phyloP scores from a whole-genome alignment of 2,888 invertebrate species.

The Megastigmus dorsalis region DNA sequence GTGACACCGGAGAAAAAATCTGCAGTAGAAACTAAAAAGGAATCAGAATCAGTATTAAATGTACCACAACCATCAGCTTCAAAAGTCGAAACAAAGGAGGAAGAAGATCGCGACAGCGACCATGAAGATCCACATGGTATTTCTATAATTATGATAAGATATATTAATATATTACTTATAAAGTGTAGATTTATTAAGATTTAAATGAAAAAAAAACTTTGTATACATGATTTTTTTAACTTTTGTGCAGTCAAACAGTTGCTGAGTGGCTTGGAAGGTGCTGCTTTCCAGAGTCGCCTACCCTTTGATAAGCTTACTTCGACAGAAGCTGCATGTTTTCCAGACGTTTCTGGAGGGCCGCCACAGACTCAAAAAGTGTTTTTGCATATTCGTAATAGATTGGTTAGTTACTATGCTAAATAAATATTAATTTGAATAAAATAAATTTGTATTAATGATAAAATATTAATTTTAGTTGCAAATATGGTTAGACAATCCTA shows the following conservation, averaged over 20 bases:
- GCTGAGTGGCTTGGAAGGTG: constrained; percentile 86
- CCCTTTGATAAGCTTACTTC: constrained; percentile 96
- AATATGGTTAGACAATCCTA: constrained; percentile 97
- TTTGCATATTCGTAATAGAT: constrained; percentile 91
- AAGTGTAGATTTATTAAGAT: not conserved
- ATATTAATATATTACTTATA: not conserved
- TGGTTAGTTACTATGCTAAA: constrained; percentile 75
- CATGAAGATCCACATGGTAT: constrained; percentile 80
- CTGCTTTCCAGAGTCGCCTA: constrained; percentile 94
- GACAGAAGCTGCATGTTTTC: constrained; percentile 94
- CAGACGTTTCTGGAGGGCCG: constrained; percentile 90
- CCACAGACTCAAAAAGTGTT: constrained; percentile 91
- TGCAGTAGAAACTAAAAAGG: constrained; percentile 76
- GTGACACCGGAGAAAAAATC: constrained; percentile 70
- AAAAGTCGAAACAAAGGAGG: constrained; percentile 73
- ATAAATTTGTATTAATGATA: constrained; percentile 23
- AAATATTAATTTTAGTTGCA: constrained; percentile 78
- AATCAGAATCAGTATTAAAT: constrained; percentile 76
- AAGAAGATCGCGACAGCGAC: constrained; percentile 79
- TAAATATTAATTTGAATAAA: no score
- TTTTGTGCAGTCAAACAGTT: constrained; percentile 68
- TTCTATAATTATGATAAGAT: constrained; percentile 30
- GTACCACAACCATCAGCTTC: constrained; percentile 76
- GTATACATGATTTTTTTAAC: constrained; percentile 13
- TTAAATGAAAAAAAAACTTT: constrained; percentile 1